phyloP scores from a whole-genome alignment of 2,888 invertebrate genomes.

The Habroteleia sp. region DNA sequence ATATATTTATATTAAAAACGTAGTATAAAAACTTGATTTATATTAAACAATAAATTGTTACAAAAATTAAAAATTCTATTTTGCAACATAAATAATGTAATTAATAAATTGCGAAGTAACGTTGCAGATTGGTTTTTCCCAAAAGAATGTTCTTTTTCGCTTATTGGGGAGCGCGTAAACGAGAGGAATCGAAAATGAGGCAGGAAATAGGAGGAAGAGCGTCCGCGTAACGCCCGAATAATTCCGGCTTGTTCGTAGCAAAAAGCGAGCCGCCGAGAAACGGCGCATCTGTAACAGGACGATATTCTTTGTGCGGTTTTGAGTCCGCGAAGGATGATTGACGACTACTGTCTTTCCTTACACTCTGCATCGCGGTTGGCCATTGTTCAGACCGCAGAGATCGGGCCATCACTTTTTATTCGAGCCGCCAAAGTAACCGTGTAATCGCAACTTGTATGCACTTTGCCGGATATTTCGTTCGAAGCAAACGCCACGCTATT shows the following conservation, averaged over 20 bases:
- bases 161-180: no score
- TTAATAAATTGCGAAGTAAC: no score
- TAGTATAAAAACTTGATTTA: no score
- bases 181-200: slow-evolving; percentile 9
- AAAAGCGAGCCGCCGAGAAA: slow-evolving; percentile 56
- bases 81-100: no score
- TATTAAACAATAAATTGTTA: no score
- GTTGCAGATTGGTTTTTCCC: no score
- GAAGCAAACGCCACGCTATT: slow-evolving; percentile 7
- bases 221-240: slow-evolving; percentile 63
- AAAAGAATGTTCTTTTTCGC: no score
- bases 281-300: slow-evolving; percentile 66
- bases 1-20: no score
- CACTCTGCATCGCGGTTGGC: slow-evolving; percentile 64
- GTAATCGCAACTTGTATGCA: slow-evolving; percentile 71
- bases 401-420: slow-evolving; percentile 67
- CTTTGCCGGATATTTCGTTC: slow-evolving; percentile 21
- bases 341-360: slow-evolving; percentile 65
- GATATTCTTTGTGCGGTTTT: slow-evolving; percentile 71
- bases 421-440: slow-evolving; percentile 76
- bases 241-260: slow-evolving; percentile 40
- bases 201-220: slow-evolving; percentile 46
- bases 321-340: slow-evolving; percentile 66
- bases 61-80: no score
- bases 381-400: slow-evolving; percentile 44